Conservation (phyloP, 2,797 vertebrate genomes). For the Chaetodon trifasciatus region DNA sequence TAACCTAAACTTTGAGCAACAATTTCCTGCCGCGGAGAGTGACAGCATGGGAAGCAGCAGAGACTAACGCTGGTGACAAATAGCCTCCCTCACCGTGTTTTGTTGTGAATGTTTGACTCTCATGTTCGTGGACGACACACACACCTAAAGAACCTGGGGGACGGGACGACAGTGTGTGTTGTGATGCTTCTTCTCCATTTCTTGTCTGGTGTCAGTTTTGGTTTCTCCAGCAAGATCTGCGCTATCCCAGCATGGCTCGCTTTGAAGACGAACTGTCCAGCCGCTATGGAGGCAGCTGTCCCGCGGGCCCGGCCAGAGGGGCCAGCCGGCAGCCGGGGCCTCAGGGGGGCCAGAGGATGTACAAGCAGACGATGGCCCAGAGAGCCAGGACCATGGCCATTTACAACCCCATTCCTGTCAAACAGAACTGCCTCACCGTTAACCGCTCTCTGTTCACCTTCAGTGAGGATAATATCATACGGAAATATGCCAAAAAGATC, state of each 20-base stretch:
- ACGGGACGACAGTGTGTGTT: slow-evolving; percentile 82
- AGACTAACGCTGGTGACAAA: slow-evolving; percentile 24
- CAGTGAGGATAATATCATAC: slow-evolving; percentile 97
- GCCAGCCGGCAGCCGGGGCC: slow-evolving; percentile 86
- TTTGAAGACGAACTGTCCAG: slow-evolving; percentile 93
- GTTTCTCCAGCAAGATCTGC: slow-evolving; percentile 82
- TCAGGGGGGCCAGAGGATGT: slow-evolving; percentile 89
- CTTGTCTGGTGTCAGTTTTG: slow-evolving; percentile 84
- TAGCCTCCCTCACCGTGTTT: neutral
- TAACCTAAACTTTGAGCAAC: slow-evolving; percentile 66
- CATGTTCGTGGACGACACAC: slow-evolving; percentile 58
- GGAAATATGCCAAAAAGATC: slow-evolving; percentile 99
- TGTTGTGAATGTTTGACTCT: slow-evolving; percentile 65
- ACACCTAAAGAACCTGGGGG: slow-evolving; percentile 69
- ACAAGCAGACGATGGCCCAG: slow-evolving; percentile 97
- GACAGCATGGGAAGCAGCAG: slow-evolving; percentile 43
- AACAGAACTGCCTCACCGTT: slow-evolving; percentile 96
- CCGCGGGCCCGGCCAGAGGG: slow-evolving; percentile 87
- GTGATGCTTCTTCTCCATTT: slow-evolving; percentile 90
- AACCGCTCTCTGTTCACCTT: slow-evolving; percentile 99
- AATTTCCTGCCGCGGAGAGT: slow-evolving; percentile 40
- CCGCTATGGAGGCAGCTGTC: slow-evolving; percentile 91
- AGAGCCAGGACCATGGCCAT: slow-evolving; percentile 97
- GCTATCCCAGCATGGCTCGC: slow-evolving; percentile 91
- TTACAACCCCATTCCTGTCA: slow-evolving; percentile 98